These are phyloP conservation scores for Zaprionus tsacasi DNA, from an alignment of 1,140 invertebrate genomes.

Conservation along the genomic window DNA sequence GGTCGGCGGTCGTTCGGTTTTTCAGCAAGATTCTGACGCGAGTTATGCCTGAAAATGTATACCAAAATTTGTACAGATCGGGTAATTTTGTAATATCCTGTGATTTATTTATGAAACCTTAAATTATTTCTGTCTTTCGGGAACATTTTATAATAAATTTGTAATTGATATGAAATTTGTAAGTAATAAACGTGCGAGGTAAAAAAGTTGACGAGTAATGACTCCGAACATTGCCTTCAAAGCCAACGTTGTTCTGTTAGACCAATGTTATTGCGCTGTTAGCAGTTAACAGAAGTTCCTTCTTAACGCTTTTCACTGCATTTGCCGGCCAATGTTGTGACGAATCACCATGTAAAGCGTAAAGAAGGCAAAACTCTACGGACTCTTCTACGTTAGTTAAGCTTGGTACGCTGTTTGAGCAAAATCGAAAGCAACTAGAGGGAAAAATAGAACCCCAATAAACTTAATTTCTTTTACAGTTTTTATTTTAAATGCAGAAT, in stretches of 20 bases:
- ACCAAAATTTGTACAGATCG: not conserved
- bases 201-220: constrained; percentile 5
- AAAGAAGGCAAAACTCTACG: not conserved
- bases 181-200: not conserved
- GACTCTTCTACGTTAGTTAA: too few relatives aligned
- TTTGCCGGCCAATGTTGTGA: not conserved
- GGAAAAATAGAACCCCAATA: not conserved
- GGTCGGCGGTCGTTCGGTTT: constrained; percentile 39
- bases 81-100: not conserved
- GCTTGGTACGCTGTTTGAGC: not conserved
- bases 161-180: not conserved
- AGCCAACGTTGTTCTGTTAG: constrained; percentile 18
- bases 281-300: not conserved
- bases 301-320: not conserved
- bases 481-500: constrained; percentile 54
- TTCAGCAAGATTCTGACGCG: constrained; percentile 61
- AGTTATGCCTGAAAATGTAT: constrained; percentile 52
- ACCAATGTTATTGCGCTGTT: not conserved
- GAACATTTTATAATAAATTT: constrained; percentile 48
- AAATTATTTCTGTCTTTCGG: constrained; percentile 49
- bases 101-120: constrained; percentile 27
- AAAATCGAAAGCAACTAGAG: not conserved
- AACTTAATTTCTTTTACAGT: not conserved
- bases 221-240: constrained; percentile 11
- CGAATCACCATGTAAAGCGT: too few relatives aligned